Base-by-base conservation (phyloP, 2,113 vertebrate species). In the Hippotragus niger region DNA sequence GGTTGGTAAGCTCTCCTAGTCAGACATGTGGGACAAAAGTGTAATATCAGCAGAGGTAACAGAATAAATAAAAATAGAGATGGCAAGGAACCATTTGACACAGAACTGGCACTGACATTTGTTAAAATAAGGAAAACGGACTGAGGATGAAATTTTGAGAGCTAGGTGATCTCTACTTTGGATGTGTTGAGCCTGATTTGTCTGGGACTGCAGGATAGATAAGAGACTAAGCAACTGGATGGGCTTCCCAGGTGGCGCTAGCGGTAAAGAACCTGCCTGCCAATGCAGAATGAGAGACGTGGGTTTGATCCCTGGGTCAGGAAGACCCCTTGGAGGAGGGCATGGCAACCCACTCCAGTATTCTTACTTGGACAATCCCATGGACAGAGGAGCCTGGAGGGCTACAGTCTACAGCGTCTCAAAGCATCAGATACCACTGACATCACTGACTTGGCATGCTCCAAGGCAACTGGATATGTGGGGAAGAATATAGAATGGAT, bases 121-220 rank as follows among this genome's bases (percentile, higher is more conserved):
- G 10, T 88, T 95, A 89, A 96, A 83, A 87, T 86, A 91, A 91
- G 12, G 36, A 95, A 92, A 97, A 94, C 1, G 50, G 33, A 94
- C 40, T 27, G 19, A 58, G 40, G 55, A 93, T 52, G 15, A 76
- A 89, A 27, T 89, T 93, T 84, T 60, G 31, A 40, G 50, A 90
- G 50, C 87, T 57, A 43, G 52, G 90, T 36, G 45, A 76, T 15
- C 19, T 92, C 52, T 83, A 10, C 58, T 80, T 78, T 16, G 45
- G 36, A 80, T 23, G 50, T 29, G 23, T 7, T 84, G 62, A 67
- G 16, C 33, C 86, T 50, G 16, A 57, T 17, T 94, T 64, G 53
- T 43, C 67, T 93, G 90, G 12, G 29, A 45, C 19, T 57, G 33
- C 47, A 88, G 36, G 15, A 71, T 40, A 2, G 74, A 57, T 15